These are phyloP conservation scores for Bombus turneri DNA, from an alignment of 1,140 invertebrate genomes.

Conservation along the genomic window DNA sequence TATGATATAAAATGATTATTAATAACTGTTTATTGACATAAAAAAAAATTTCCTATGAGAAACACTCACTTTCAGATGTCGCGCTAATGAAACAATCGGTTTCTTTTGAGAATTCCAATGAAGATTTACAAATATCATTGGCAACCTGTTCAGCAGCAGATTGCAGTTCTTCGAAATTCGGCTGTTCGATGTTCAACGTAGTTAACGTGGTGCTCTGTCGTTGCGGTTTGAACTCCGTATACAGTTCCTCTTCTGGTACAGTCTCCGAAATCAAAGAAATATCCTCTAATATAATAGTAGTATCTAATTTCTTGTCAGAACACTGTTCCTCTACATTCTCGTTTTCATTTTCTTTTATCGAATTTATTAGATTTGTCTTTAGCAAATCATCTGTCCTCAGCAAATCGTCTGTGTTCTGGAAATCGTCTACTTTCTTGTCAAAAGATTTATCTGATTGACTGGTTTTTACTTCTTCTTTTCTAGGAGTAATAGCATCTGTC, in stretches of 20 bases:
- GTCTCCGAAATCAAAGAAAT: slow-evolving; percentile 1
- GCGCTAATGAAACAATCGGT: slow-evolving; percentile 69
- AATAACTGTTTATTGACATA: slow-evolving; percentile 1
- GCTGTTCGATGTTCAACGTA: slow-evolving; percentile 5
- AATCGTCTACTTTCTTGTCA: background rate
- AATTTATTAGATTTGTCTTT: background rate
- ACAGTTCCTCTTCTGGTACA: slow-evolving; percentile 54
- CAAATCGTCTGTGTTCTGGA: no score
- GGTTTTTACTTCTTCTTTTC: background rate
- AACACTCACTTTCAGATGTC: slow-evolving; percentile 70
- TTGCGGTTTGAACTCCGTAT: slow-evolving; percentile 71
- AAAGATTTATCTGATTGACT: background rate
- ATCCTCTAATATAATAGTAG: slow-evolving; percentile 50
- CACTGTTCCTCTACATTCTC: background rate
- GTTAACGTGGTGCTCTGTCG: slow-evolving; percentile 71
- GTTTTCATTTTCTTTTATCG: background rate
- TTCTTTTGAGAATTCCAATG: slow-evolving; percentile 65
- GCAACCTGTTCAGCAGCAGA: slow-evolving; percentile 69
- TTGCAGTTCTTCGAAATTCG: slow-evolving; percentile 66
- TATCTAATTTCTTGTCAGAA: slow-evolving; percentile 27
- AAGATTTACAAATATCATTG: slow-evolving; percentile 70
- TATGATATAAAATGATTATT: slow-evolving; percentile 61
- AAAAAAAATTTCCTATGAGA: background rate
- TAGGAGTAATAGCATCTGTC: background rate
- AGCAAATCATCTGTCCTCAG: no score